Conservation (phyloP, 2,797 vertebrate species). For the Pampus argenteus region DNA sequence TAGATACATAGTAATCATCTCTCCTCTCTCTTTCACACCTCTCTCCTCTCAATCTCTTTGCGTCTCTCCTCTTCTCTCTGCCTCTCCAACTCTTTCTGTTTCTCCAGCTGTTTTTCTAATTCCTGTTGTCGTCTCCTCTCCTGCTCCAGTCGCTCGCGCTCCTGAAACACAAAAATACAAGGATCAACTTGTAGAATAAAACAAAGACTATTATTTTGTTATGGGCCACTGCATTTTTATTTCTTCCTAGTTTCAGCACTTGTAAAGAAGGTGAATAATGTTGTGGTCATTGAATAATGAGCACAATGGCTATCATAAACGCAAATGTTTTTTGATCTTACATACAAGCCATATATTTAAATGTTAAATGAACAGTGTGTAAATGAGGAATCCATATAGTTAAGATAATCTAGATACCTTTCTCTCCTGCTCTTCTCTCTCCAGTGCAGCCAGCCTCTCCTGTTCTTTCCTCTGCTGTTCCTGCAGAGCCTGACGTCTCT, state of each 20-base stretch:
- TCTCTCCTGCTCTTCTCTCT: conserved; percentile 93
- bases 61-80: conserved; percentile 95
- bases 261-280: not conserved
- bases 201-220: not conserved
- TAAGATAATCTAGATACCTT: conserved; percentile 66
- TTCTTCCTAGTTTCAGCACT: not conserved
- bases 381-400: not conserved
- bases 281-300: no score
- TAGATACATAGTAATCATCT: not conserved
- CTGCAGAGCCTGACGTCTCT: conserved; percentile 92
- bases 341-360: conserved; percentile 1
- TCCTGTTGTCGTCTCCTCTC: conserved; percentile 95
- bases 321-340: conserved; percentile 2
- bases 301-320: not conserved
- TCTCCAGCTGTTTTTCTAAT: conserved; percentile 94
- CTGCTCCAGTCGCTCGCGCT: conserved; percentile 93
- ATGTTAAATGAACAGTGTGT: not conserved
- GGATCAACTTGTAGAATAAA: conserved; percentile 7
- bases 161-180: conserved; percentile 64
- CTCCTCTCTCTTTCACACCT: conserved; percentile 82
- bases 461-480: conserved; percentile 98
- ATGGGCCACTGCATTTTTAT: not conserved
- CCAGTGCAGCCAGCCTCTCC: conserved; percentile 92
- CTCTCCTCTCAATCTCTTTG: conserved; percentile 95
- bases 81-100: conserved; percentile 93